A percentile compares a stretch with the other conserved stretches of the same genome.
Conservation (phyloP, 2,113 vertebrate species). For the Motacilla alba region DNA sequence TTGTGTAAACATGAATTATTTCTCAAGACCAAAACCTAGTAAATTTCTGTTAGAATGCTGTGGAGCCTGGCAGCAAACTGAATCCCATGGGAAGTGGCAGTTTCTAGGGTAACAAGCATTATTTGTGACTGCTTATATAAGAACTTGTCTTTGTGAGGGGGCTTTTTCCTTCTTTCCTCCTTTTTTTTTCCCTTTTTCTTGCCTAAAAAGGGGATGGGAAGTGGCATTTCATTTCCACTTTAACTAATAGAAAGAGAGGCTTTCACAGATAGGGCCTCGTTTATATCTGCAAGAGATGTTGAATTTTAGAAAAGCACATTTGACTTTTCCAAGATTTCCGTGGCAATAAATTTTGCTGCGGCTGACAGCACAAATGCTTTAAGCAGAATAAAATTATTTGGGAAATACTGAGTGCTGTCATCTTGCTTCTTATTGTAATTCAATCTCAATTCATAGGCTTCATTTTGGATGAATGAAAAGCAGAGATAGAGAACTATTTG, state of each 20-base stretch:
- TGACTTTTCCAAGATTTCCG: conserved; percentile 12
- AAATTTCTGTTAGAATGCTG: neutral
- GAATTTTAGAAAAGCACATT: conserved; percentile 18
- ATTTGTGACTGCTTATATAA: neutral
- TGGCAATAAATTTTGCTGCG: conserved; percentile 39
- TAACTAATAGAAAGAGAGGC: neutral
- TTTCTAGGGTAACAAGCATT: conserved; percentile 58
- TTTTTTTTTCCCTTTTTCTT: neutral
- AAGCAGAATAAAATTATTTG: neutral
- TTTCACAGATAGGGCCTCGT: neutral
- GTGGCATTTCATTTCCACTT: neutral
- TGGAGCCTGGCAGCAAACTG: neutral
- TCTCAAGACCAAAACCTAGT: neutral
- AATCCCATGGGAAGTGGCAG: neutral
- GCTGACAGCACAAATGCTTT: conserved; percentile 24
- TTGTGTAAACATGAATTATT: neutral
- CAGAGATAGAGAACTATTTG: neutral
- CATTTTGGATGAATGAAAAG: neutral
- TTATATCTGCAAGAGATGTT: neutral
- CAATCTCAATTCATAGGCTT: neutral
- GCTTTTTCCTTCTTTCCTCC: neutral
- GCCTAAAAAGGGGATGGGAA: conserved; percentile 24
- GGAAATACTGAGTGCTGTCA: neutral
- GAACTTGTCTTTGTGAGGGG: neutral
- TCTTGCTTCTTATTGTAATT: neutral